Percentiles rank a stretch among this genome's conserved stretches.
These are phyloP conservation scores for Montifringilla adamsi DNA, from an alignment of 2,113 vertebrate species.

Conservation along the genomic window DNA sequence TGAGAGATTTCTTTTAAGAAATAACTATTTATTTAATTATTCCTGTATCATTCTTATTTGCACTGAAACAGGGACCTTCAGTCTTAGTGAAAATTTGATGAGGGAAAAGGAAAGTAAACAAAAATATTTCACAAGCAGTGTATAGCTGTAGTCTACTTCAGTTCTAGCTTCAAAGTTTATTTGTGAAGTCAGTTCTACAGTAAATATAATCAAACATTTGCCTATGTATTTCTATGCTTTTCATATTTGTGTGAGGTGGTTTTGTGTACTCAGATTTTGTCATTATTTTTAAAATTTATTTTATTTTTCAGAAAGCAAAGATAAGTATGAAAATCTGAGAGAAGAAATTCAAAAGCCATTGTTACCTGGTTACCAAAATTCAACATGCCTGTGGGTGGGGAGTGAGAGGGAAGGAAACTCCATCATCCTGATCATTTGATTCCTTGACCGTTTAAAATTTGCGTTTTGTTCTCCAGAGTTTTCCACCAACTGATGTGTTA, in stretches of 20 bases:
- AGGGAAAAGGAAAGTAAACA: neutral
- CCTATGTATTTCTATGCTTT: neutral
- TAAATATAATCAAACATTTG: neutral
- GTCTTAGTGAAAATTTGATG: neutral
- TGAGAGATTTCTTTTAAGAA: neutral
- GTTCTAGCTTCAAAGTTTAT: neutral
- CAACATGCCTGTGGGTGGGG: constrained; percentile 12
- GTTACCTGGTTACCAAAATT: constrained; percentile 27
- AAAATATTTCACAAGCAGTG: neutral
- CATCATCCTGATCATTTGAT: constrained; percentile 40
- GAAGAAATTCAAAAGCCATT: constrained; percentile 4
- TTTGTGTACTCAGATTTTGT: neutral
- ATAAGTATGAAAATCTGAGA: constrained; percentile 93
- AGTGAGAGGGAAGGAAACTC: constrained; percentile 43
- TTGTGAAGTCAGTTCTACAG: neutral
- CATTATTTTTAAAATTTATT: neutral
- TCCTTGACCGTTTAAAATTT: constrained; percentile 51
- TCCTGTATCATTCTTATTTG: neutral
- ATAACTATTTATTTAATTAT: neutral
- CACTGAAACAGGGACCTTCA: neutral
- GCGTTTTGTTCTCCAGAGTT: constrained; percentile 50
- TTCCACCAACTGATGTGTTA: constrained; percentile 40
- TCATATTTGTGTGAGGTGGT: neutral
- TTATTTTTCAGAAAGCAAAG: constrained; percentile 91
- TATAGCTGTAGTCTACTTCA: neutral